Evolutionary conservation across 2,888 invertebrate species (phyloP).

Genomic region (Incurvaria masculella): DNA sequence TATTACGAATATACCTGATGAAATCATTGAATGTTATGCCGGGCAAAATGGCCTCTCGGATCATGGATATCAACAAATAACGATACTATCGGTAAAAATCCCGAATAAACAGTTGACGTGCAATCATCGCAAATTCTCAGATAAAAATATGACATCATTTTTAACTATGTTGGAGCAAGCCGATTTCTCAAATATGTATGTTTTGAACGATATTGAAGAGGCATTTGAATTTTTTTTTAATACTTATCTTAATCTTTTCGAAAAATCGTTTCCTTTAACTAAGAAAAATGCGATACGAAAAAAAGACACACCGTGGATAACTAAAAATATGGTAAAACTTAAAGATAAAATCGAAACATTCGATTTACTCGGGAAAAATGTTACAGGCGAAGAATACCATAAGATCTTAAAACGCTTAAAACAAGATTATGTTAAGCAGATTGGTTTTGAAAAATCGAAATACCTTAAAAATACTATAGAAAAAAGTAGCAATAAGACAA

Average conservation of each 20-base stretch:
- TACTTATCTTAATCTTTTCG: not conserved
- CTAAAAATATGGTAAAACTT: not conserved
- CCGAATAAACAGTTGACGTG: not conserved
- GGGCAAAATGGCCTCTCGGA: not conserved
- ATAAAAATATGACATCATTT: not conserved
- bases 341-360: not conserved
- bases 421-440: no score
- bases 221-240: not conserved
- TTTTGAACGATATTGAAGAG: not conserved
- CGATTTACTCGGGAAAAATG: not conserved
- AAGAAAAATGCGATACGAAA: not conserved
- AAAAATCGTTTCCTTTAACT: not conserved
- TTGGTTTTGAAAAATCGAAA: no score
- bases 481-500: no score
- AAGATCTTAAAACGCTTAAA: not conserved
- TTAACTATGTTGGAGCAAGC: not conserved
- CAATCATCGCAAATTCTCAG: not conserved
- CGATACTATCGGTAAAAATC: not conserved
- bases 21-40: not conserved
- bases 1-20: not conserved
- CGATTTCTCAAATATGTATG: not conserved
- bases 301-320: not conserved
- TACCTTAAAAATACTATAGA: no score
- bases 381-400: not conserved
- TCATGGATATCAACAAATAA: not conserved